A percentile compares a stretch with the other conserved stretches of the same genome.
These are phyloP conservation scores for Lumbricus terrestris DNA, from an alignment of 2,888 invertebrate genomes.

Conservation along the genomic window DNA sequence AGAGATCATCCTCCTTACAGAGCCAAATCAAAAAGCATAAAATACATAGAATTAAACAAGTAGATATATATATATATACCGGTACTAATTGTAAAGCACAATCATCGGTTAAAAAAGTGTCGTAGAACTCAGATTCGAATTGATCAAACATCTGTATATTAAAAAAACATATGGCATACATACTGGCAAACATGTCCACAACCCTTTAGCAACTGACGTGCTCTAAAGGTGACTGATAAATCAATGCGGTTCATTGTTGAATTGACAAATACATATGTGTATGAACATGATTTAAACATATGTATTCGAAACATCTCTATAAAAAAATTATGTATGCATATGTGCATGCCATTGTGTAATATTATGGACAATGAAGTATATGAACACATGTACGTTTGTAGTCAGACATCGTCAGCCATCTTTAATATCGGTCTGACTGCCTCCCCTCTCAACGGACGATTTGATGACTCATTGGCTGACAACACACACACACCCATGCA, in stretches of 20 bases:
- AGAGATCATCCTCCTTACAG: neutral
- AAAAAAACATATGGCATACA: neutral
- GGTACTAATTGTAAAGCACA: neutral
- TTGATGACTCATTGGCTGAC: neutral
- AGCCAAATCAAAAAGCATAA: neutral
- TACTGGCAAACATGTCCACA: neutral
- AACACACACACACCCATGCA: too few species aligned
- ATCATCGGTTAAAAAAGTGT: neutral
- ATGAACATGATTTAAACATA: neutral
- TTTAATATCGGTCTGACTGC: neutral
- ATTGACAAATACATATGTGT: neutral
- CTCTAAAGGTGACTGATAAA: too few species aligned
- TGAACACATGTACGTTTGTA: constrained; percentile 16
- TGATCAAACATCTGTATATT: neutral
- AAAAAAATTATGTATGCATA: neutral
- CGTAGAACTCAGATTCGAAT: neutral
- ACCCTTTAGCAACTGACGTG: too few species aligned
- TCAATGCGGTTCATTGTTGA: neutral
- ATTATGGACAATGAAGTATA: neutral
- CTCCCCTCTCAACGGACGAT: neutral
- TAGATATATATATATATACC: neutral
- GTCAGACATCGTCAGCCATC: neutral
- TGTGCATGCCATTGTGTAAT: neutral
- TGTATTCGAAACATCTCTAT: neutral
- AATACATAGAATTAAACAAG: neutral